Conservation (phyloP, 2,888 invertebrate species). For the Lasioglossum calceatum region DNA sequence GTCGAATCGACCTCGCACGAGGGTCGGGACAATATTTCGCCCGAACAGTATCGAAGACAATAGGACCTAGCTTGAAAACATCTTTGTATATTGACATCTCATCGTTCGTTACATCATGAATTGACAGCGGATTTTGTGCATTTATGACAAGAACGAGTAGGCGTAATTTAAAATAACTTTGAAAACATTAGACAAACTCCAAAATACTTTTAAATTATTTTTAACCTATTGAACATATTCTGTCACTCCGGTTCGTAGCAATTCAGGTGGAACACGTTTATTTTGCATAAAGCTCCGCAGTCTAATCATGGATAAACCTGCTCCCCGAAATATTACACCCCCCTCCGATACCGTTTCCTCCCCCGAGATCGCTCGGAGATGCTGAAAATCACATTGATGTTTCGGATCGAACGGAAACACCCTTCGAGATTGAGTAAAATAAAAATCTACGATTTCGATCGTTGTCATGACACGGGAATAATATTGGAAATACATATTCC, state of each 20-base stretch:
- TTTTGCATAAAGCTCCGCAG: too few species aligned
- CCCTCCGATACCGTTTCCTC: background rate
- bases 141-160: too few species aligned
- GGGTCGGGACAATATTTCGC: background rate
- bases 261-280: too few species aligned
- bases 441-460: background rate
- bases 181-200: too few species aligned
- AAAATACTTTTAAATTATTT: too few species aligned
- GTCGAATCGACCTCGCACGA: background rate
- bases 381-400: background rate
- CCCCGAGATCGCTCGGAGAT: background rate
- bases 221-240: too few species aligned
- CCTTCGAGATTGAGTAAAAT: background rate
- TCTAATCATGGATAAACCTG: background rate
- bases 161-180: too few species aligned
- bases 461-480: background rate
- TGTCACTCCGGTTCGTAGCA: too few species aligned
- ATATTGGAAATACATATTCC: constrained; percentile 37
- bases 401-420: background rate
- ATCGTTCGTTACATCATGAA: background rate
- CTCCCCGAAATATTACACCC: background rate
- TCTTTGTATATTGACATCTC: background rate
- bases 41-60: background rate
- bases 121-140: background rate
- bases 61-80: background rate